These are phyloP conservation scores for Cichladusa arquata DNA, from an alignment of 2,113 vertebrate species.

Conservation along the genomic window DNA sequence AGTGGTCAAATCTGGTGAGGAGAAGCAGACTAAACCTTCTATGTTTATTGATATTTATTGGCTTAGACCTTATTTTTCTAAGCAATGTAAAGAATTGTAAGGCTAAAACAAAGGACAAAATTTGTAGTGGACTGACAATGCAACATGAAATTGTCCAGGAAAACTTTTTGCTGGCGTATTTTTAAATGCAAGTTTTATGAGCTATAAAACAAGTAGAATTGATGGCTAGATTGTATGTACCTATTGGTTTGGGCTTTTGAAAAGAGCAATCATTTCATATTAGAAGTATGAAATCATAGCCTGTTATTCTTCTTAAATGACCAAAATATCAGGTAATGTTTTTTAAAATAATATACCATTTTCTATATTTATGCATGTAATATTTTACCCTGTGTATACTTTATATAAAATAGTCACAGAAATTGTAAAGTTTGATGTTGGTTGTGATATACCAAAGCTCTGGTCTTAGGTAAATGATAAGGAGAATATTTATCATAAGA, in stretches of 20 bases:
- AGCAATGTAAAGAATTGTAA: neutral
- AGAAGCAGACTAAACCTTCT: neutral
- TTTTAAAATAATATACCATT: neutral
- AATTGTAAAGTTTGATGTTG: neutral
- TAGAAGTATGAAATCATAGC: neutral
- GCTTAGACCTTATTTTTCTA: neutral
- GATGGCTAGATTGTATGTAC: neutral
- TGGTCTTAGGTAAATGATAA: neutral
- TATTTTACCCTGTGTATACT: neutral
- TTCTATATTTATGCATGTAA: neutral
- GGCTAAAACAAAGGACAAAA: constrained; percentile 19
- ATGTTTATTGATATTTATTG: neutral
- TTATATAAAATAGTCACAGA: neutral
- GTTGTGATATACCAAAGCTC: neutral
- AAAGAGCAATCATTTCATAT: constrained; percentile 18
- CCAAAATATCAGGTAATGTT: constrained; percentile 25
- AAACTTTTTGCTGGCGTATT: neutral
- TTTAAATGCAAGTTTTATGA: constrained; percentile 9
- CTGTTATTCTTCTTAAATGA: neutral
- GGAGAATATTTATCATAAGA: neutral
- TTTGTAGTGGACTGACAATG: neutral
- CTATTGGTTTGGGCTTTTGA: neutral
- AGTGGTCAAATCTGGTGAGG: neutral
- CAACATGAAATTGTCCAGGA: neutral
- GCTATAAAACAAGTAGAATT: neutral